Conservation (phyloP, 1,140 invertebrate species). For the Trinorchestia longiramus region DNA sequence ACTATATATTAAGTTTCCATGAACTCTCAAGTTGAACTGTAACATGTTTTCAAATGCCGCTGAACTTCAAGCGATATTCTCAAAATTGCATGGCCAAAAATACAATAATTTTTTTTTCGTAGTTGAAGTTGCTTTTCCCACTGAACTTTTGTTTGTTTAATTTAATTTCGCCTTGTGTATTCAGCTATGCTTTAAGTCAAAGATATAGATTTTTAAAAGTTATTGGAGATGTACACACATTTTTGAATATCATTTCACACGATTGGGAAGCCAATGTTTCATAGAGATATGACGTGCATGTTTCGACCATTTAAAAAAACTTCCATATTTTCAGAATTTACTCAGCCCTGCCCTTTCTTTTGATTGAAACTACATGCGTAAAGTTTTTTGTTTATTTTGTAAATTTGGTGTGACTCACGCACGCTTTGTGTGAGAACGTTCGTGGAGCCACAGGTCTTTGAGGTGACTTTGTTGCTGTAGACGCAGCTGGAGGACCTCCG, state of each 20-base stretch:
- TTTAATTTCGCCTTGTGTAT: background rate
- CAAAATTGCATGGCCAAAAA: no score
- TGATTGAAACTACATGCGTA: background rate
- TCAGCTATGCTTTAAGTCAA: background rate
- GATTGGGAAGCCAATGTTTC: background rate
- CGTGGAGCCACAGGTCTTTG: background rate
- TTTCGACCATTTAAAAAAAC: background rate
- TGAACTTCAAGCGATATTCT: no score
- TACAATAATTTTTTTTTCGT: no score
- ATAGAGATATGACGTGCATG: background rate
- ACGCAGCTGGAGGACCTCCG: background rate
- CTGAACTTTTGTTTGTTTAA: no score
- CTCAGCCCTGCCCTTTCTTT: background rate
- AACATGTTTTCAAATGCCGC: no score
- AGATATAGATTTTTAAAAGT: background rate
- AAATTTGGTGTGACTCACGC: background rate
- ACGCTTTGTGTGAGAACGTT: background rate
- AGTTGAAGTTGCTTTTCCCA: no score
- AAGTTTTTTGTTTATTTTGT: background rate
- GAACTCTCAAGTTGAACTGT: no score
- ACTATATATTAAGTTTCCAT: no score
- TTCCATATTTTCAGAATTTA: background rate
- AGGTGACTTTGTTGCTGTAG: background rate
- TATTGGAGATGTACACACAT: background rate
- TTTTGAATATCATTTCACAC: background rate